Base-by-base conservation (phyloP, 2,888 invertebrate species). In the Nephrotoma flavescens region DNA sequence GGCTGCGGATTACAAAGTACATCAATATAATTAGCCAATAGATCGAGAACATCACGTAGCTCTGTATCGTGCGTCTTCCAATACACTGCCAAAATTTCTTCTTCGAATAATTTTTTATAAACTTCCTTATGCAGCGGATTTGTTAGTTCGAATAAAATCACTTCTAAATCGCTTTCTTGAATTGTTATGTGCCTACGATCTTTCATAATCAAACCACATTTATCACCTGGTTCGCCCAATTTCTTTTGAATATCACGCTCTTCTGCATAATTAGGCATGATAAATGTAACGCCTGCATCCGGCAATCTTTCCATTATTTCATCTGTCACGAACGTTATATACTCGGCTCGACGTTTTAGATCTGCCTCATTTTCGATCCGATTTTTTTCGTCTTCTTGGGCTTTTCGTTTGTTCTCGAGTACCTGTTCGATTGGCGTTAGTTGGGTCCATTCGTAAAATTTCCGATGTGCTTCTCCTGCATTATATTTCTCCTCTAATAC, bases 371-470 rank as follows among this genome's bases (percentile, higher is more conserved):
- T 83, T 88, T 91, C 91, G 11, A 88, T 89, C 0, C 89, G 89
- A 6, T 88, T 88, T 0, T 89, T 89, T 86, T 89, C 90, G 2
- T 89, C 89, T 12, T 88, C 87, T 2, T 89, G 89, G 42, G 89
- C 89, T 31, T 88, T 89, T 44, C 89, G 89, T 0, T 89, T 86
- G 11, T 89, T 89, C 3, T 42, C 42, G 12, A 91, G 89, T 86
- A 93, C 93, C 90, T 93, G 91, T 90, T 94, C 94, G 0, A 92
- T 92, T 0, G 93, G 92, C 0, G 93, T 92, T n/a, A 93, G 91
- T 88, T 94, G 93, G 42, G 92, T 91, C 0, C 94, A 93, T 0
- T 89, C 89, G 86, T 90, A 91, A 2, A 87, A 88, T 0, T 85
- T 47, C 0, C 90, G 89, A 89, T 92, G 92, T 83, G 91, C 91